phyloP scores from a whole-genome alignment of 1,140 invertebrate species.

The Centruroides sculpturatus region DNA sequence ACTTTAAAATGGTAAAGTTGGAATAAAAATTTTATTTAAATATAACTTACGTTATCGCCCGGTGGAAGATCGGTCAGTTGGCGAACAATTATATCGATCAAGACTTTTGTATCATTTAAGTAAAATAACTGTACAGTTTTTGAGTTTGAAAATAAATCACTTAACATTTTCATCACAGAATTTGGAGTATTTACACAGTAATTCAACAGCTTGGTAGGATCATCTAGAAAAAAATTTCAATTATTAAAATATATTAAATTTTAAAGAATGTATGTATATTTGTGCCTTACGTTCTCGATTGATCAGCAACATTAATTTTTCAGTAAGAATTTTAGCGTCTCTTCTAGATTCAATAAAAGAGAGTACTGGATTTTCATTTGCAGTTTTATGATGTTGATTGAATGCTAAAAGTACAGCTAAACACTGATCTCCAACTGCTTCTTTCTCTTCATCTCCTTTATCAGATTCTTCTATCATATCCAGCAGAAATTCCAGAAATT shows the following conservation, averaged over 20 bases:
- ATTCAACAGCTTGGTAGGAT: conserved; percentile 66
- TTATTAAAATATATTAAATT: not conserved
- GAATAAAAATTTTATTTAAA: no score
- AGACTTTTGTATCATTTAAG: conserved; percentile 80
- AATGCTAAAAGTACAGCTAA: conserved; percentile 69
- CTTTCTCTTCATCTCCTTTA: conserved; percentile 39
- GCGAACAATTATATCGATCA: conserved; percentile 77
- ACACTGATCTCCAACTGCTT: conserved; percentile 64
- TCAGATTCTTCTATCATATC: conserved; percentile 35
- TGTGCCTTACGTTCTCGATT: conserved; percentile 64
- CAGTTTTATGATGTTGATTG: conserved; percentile 61
- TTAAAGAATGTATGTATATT: not conserved
- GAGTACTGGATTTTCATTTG: conserved; percentile 55
- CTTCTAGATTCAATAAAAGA: conserved; percentile 50
- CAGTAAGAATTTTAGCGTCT: conserved; percentile 69
- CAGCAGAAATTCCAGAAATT: conserved; percentile 33
- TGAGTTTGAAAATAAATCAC: conserved; percentile 60
- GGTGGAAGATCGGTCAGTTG: conserved; percentile 73
- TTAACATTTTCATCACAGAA: conserved; percentile 73
- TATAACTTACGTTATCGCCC: conserved; percentile 50
- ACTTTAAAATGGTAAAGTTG: no score
- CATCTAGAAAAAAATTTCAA: conserved; percentile 43
- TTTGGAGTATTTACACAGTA: conserved; percentile 53
- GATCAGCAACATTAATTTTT: conserved; percentile 63
- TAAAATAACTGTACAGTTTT: conserved; percentile 71